Evolutionary conservation across 2,888 invertebrate genomes (phyloP), one percentile per base, ranked within the genome.

Genomic region (Polydrusus tereticollis): DNA sequence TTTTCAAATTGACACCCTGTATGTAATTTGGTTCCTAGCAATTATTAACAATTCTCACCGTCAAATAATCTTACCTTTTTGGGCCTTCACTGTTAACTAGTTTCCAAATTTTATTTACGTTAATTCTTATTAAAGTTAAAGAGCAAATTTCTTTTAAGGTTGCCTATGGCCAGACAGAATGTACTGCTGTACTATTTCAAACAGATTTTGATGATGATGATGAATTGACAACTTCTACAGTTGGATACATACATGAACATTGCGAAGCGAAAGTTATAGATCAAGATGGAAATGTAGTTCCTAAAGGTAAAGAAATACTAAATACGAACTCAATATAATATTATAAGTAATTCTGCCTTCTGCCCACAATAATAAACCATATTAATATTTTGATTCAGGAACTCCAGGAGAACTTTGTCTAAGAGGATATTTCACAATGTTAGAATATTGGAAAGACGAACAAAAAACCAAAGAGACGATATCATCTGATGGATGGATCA

Each of bases 371-470:
- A 4, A 29, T 7, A 29, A 29, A 29, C 7, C 7, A 29, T 7
- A 29, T 29, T 29, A 7, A 5, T 29, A 5, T 29, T 29, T 29
- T 41, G 4, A 47, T 67, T 47, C 20, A 58, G 94, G 93, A 0
- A 86, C 85, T 12, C 85, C 90, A 0, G 97, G 97, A 0, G 95
- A 97, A 85, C 86, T 96, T 58, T 89, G 90, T 81, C 86, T 91
- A 0, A 87, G 94, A 23, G 94, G 94, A 0, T 95, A 94, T 84
- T 85, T 83, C 71, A 90, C 86, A 12, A 95, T 96, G 94, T 85
- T 92, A 57, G 88, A 91, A 20, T 97, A 97, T 85, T 96, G 93
- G 92, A 88, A 88, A 8, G 94, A 96, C 73, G 89, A 90, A 1
- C 89, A 90, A 72, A 94, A 91, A 83, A 96, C 96, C 0, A 87